Evolutionary conservation across 2,888 invertebrate species (phyloP).

Genomic region (Macroteleia sp.): DNA sequence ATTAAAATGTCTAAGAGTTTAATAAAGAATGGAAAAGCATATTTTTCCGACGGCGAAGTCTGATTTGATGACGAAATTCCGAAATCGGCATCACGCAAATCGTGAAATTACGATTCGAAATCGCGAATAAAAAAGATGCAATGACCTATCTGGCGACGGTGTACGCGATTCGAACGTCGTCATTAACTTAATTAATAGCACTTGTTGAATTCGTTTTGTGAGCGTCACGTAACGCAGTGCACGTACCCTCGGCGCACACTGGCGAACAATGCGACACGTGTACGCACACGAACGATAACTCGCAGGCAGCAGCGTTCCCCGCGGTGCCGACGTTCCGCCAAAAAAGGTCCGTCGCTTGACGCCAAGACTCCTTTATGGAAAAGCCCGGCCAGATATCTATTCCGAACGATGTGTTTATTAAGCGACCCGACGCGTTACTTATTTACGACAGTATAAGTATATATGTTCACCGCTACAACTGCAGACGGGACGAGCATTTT

Average conservation of each 20-base stretch:
- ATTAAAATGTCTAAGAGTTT: too few relatives aligned
- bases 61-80: too few relatives aligned
- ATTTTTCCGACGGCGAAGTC: too few relatives aligned
- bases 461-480: conserved; percentile 14
- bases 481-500: conserved; percentile 33
- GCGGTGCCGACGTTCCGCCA: conserved; percentile 69
- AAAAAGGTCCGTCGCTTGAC: conserved; percentile 77
- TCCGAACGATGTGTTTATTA: conserved; percentile 73
- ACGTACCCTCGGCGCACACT: conserved; percentile 54
- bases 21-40: too few relatives aligned
- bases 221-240: conserved; percentile 51
- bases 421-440: conserved; percentile 69
- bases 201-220: conserved; percentile 59
- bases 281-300: conserved; percentile 53
- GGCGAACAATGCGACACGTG: conserved; percentile 62
- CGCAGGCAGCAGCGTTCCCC: conserved; percentile 58
- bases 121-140: conserved; percentile 24
- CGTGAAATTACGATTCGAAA: conserved; percentile 3
- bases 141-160: conserved; percentile 25
- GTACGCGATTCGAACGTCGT: conserved; percentile 27
- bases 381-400: conserved; percentile 62
- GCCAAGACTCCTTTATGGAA: conserved; percentile 67
- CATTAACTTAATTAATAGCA: conserved; percentile 60
- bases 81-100: too few relatives aligned
- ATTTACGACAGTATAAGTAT: conserved; percentile 40